phyloP scores from a whole-genome alignment of 2,797 vertebrate species.

The Myotis planiceps region DNA sequence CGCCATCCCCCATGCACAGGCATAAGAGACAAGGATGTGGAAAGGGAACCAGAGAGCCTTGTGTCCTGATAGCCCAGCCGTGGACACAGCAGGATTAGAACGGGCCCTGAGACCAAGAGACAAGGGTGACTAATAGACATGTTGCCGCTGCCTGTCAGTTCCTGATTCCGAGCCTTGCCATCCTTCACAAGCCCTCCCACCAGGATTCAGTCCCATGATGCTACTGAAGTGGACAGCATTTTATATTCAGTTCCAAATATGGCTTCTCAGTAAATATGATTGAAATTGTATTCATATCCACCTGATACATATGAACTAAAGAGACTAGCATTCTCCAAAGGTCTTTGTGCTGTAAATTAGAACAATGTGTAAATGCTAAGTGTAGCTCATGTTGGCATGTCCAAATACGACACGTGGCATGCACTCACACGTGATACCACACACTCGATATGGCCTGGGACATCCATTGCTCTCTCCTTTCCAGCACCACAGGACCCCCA shows the following conservation, averaged over 20 bases:
- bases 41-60: not conserved
- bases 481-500: not conserved
- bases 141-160: not conserved
- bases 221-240: not conserved
- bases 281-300: not conserved
- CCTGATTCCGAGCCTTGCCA: not conserved
- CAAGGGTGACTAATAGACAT: not conserved
- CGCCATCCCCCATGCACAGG: rapidly evolving
- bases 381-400: rapidly evolving
- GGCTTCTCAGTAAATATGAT: not conserved
- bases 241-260: not conserved
- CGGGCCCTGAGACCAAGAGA: rapidly evolving
- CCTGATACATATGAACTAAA: not conserved
- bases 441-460: no score
- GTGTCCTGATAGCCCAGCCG: not conserved
- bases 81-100: not conserved
- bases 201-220: rapidly evolving
- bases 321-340: not conserved
- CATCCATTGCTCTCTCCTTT: not conserved
- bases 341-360: not conserved
- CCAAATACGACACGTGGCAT: rapidly evolving
- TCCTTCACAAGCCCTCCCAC: no score
- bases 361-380: not conserved
- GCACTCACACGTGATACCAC: rapidly evolving
- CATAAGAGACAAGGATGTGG: not conserved